These are phyloP conservation scores for Phylloscopus trochilus DNA, from an alignment of 2,113 vertebrate species.

Conservation along the genomic window DNA sequence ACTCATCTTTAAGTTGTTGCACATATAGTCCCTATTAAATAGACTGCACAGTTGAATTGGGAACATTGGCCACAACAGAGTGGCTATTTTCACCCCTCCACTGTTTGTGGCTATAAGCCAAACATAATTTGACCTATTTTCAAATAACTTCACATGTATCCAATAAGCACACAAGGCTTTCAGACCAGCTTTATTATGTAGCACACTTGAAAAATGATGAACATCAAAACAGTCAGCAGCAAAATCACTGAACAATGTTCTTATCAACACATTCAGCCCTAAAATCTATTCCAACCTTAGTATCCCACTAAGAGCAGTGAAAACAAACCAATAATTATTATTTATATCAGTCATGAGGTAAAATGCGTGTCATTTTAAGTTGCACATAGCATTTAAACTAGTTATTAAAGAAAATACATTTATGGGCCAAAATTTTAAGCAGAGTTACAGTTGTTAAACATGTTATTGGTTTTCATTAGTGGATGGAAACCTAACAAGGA, in stretches of 20 bases:
- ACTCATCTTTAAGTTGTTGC: neutral
- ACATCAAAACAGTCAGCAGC: neutral
- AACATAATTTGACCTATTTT: constrained; percentile 5
- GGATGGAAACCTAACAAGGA: neutral
- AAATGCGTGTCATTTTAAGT: neutral
- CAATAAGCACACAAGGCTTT: neutral
- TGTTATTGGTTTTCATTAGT: neutral
- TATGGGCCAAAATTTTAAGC: neutral
- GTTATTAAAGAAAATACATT: neutral
- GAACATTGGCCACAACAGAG: neutral
- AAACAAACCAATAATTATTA: neutral
- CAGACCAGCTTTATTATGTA: neutral
- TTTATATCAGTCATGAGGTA: neutral
- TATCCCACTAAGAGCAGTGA: neutral
- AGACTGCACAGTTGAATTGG: neutral
- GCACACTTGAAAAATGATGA: neutral
- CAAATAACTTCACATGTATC: neutral
- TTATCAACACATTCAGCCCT: neutral
- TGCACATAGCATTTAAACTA: neutral
- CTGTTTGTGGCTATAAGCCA: neutral
- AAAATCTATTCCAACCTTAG: neutral
- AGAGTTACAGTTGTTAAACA: neutral
- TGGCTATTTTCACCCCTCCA: neutral
- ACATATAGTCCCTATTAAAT: neutral
- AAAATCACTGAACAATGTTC: neutral